Evolutionary conservation across 2,113 vertebrate genomes (phyloP), one percentile per base, ranked within the genome.

Genomic region (Strix uralensis): DNA sequence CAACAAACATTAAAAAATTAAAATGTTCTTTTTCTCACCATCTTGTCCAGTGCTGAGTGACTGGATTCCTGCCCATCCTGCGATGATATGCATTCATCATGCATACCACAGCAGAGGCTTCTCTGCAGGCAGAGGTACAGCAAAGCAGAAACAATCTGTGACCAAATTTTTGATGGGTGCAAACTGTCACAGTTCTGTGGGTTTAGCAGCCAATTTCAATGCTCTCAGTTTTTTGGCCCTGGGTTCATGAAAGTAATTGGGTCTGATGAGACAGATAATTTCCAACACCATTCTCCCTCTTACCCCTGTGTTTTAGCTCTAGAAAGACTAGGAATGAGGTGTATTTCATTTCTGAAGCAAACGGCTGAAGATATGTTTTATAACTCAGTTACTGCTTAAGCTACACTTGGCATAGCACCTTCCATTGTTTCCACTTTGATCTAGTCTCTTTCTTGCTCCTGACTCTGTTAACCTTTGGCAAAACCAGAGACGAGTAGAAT

Each of bases 61-160:
- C 40, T 94, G 92, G 85, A 88, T 96, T 92, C 74, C 47, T 92
- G 88, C 86, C 86, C 49, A 38, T 66, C 36, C 81, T 73, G 49
- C 5, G 2, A 52, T 15, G 29, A 55, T 91, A 47, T 29, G 55
- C 27, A n/a, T 91, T 96, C 81, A 73, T 73, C 85, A 63, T 3
- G 2, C n/a, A 23, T 34, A 22, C 63, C 22, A n/a, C 49, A 93
- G 54, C 75, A 93, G 78, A 71, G 49, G 34, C 67, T 91, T 81
- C 52, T 90, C 86, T 77, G 58, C 58, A 73, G 86, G 90, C 61
- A 92, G 63, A 86, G 81, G 46, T 70, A 44, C 4, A 10, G 70
- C 46, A 88, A 90, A 57, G 42, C 49, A 88, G 52, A 75, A 94
- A 62, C 59, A 71, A 42, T n/a, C 78, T 74, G 88, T 55, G 58